Percentiles rank a stretch among this genome's conserved stretches.
Evolutionary conservation across 1,140 invertebrate genomes (phyloP).

Genomic region (Atta cephalotes): DNA sequence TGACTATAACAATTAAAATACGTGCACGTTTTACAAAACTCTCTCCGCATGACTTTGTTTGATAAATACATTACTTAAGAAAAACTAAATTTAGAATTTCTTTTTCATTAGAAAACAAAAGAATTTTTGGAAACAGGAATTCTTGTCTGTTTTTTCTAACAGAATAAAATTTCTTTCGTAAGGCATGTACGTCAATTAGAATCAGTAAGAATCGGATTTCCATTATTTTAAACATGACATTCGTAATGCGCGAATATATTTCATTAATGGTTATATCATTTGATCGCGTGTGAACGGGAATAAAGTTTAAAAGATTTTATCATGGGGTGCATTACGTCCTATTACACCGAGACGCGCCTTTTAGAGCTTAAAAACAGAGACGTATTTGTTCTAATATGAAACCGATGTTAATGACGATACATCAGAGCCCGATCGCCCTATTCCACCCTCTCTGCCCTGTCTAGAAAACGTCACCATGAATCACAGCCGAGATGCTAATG

Average conservation of each 20-base stretch:
- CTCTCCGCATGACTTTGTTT: too few species aligned
- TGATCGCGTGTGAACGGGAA: constrained; percentile 19
- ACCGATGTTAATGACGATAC: constrained; percentile 82
- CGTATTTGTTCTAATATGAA: constrained; percentile 82
- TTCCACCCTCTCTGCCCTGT: constrained; percentile 11
- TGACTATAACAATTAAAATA: too few species aligned
- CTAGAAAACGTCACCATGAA: constrained; percentile 79
- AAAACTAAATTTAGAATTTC: too few species aligned
- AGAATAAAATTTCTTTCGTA: neutral
- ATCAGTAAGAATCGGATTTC: neutral
- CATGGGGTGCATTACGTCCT: constrained; percentile 65
- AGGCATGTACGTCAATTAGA: neutral
- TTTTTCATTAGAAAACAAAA: too few species aligned
- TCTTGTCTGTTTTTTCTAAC: neutral
- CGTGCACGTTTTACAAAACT: too few species aligned
- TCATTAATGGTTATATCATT: constrained; percentile 39
- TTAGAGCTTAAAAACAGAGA: constrained; percentile 68
- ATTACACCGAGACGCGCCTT: constrained; percentile 66
- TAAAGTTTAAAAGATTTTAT: constrained; percentile 40
- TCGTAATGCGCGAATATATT: constrained; percentile 14
- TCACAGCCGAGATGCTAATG: constrained; percentile 83
- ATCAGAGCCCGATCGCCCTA: constrained; percentile 72
- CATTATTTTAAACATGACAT: neutral
- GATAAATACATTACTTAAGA: too few species aligned
- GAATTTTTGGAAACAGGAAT: too few species aligned